Base-by-base conservation (phyloP, 2,113 vertebrate species). In the Tauraco erythrolophus region DNA sequence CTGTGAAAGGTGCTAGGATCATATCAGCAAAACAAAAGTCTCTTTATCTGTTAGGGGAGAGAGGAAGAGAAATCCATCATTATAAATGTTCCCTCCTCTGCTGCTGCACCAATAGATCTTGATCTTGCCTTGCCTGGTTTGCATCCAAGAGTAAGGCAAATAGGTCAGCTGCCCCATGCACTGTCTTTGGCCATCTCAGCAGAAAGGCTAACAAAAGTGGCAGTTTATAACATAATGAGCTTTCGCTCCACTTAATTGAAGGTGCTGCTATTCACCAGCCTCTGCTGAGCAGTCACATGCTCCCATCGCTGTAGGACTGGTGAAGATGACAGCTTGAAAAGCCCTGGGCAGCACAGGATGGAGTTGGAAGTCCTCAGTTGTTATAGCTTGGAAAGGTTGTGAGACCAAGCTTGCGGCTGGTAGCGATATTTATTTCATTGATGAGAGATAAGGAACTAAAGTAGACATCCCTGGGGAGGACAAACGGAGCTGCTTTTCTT, bases 121-220 rank as follows among this genome's bases (percentile, higher is more conserved):
- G 71, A 84, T 95, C 88, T 94, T 94, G 83, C 84, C 91, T 96
- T 79, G 86, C 53, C 65, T 89, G 86, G 41, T 92, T 95, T 94
- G 45, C 72, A 65, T 82, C 56, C 69, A 76, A 69, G 91, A 84
- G 48, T 66, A 71, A 94, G 80, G 76, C 71, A 95, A 60, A 80
- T 62, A 91, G 85, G 83, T 92, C 80, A 87, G 71, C 82, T 91
- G 76, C 76, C 64, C 64, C 2, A 2, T 69, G 69, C 45, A 35
- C 68, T 39, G 62, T 88, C 82, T 77, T 84, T 64, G 66, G 72
- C 84, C 69, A 57, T 87, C 80, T 66, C 37, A 46, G 78, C 75
- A 74, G 82, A 94, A 95, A 68, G 4, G 6, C 35, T 77, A 43
- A 66, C 62, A 69, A 15, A 74, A 77, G 64, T 84, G 89, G 76